These are phyloP conservation scores for Polypedilum vanderplanki DNA, from an alignment of 1,140 invertebrate genomes.

Conservation along the genomic window DNA sequence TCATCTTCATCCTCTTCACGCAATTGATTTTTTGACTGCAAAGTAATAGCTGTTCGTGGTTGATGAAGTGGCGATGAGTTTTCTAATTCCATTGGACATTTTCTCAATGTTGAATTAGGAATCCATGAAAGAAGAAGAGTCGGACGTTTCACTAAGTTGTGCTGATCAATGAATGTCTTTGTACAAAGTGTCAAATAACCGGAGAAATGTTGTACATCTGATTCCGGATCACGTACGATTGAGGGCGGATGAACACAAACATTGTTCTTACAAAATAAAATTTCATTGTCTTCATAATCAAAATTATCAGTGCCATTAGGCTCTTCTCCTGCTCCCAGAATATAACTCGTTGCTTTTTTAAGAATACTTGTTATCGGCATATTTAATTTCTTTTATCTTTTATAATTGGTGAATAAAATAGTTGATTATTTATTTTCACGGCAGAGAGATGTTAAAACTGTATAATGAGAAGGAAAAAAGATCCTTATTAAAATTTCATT, in stretches of 20 bases:
- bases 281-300: constrained; percentile 71
- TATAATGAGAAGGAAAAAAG: no score
- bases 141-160: constrained; percentile 61
- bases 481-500: no score
- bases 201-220: constrained; percentile 79
- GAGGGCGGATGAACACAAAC: constrained; percentile 91
- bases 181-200: constrained; percentile 84
- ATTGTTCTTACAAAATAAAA: constrained; percentile 86
- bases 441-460: no score
- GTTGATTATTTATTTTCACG: no score
- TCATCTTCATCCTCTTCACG: constrained; percentile 1
- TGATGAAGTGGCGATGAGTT: constrained; percentile 43
- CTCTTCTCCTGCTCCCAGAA: constrained; percentile 58
- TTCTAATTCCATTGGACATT: constrained; percentile 71
- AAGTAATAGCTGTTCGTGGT: neutral
- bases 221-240: constrained; percentile 61
- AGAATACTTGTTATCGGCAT: constrained; percentile 72
- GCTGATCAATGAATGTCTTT: constrained; percentile 63
- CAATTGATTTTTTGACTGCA: neutral
- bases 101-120: constrained; percentile 80
- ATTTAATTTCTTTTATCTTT: no score
- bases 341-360: constrained; percentile 67
- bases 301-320: constrained; percentile 52
- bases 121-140: constrained; percentile 90
- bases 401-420: no score